These are phyloP conservation scores for Trachops cirrhosus DNA, from an alignment of 2,797 vertebrate genomes.

Conservation along the genomic window DNA sequence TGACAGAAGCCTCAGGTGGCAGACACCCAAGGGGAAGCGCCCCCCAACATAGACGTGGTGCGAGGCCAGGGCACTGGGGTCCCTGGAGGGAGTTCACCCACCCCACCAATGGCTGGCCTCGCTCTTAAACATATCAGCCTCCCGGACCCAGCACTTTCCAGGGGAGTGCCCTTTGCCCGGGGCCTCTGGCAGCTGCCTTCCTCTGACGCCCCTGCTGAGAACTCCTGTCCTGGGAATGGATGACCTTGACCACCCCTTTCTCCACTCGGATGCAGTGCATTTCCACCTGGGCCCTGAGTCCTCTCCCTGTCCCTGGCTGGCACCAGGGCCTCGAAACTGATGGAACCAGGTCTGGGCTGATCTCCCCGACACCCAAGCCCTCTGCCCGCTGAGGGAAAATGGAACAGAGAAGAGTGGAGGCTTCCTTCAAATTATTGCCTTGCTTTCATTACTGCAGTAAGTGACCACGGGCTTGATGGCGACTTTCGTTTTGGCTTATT, in stretches of 20 bases:
- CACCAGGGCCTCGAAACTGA: no score
- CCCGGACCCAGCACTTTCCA: fast-evolving
- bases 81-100: neutral
- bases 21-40: no score
- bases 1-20: neutral
- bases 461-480: neutral
- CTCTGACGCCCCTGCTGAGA: neutral
- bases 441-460: neutral
- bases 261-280: neutral
- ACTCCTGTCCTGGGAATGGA: fast-evolving
- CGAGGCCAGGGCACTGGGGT: fast-evolving
- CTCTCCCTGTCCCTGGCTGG: fast-evolving
- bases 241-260: neutral
- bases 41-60: neutral
- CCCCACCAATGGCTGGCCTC: fast-evolving
- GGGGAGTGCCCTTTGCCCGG: neutral
- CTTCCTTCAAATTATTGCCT: neutral
- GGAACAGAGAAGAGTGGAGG: neutral
- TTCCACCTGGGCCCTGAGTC: neutral
- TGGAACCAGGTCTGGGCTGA: neutral
- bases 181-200: neutral
- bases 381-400: neutral
- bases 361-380: neutral
- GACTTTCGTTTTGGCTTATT: neutral
- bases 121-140: neutral